phyloP scores from a whole-genome alignment of 2,797 vertebrate species.

The Myotis planiceps region DNA sequence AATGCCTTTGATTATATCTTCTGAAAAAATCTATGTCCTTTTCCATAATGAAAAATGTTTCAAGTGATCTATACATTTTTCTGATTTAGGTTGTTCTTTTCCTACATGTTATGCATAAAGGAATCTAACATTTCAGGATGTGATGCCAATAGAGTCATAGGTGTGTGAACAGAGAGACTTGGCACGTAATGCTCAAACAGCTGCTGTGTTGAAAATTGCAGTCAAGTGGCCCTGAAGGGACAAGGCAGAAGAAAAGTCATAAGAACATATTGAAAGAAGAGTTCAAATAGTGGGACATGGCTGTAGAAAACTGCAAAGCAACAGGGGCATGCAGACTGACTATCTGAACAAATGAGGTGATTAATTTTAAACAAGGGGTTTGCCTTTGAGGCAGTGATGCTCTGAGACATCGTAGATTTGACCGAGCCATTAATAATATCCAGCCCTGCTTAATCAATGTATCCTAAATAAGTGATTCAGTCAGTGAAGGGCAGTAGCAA shows the following conservation, averaged over 20 bases:
- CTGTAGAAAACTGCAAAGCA: not conserved
- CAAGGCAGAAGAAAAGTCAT: not conserved
- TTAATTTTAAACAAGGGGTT: not conserved
- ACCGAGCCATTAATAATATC: not conserved
- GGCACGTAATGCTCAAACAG: not conserved
- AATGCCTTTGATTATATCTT: not conserved
- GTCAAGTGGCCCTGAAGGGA: not conserved
- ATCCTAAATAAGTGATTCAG: not conserved
- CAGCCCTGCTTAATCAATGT: not conserved
- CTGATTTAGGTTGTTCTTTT: not conserved
- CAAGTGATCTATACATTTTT: not conserved
- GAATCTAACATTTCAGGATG: not conserved
- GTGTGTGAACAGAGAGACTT: not conserved
- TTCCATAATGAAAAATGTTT: not conserved
- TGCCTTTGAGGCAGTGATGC: not conserved
- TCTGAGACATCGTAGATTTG: not conserved
- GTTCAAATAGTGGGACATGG: not conserved
- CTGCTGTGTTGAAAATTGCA: not conserved
- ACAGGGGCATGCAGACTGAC: not conserved
- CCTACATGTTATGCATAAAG: not conserved
- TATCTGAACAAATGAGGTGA: not conserved
- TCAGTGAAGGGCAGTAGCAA: not conserved
- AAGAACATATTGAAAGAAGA: not conserved
- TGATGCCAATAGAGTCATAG: not conserved
- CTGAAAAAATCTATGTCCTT: not conserved